Evolutionary conservation across 1,140 invertebrate genomes (phyloP).

Genomic region (Hylaeus anthracinus): DNA sequence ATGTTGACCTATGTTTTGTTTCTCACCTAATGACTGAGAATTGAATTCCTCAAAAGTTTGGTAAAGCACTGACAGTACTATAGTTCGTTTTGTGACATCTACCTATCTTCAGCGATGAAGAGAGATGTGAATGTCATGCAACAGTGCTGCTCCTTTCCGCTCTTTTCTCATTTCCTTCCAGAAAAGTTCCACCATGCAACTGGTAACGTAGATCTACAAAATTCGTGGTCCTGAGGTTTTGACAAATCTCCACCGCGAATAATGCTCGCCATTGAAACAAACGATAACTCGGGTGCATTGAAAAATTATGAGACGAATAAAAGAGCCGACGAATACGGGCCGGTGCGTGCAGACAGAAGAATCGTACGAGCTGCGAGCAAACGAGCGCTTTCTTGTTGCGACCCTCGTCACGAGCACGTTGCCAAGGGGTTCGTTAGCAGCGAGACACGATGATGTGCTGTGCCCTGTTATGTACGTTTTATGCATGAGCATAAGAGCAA

Average conservation of each 20-base stretch:
- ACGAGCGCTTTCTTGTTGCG: constrained; percentile 46
- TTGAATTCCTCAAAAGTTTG: too few species aligned
- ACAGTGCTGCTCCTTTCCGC: too few species aligned
- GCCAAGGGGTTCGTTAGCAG: constrained; percentile 60
- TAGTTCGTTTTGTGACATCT: too few species aligned
- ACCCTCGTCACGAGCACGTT: constrained; percentile 50
- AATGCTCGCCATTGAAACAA: background rate
- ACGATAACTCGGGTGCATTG: background rate
- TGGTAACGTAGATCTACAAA: too few species aligned
- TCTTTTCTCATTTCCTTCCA: too few species aligned
- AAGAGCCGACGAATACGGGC: constrained; percentile 8
- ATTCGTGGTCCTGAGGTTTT: background rate
- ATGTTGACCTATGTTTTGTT: too few species aligned
- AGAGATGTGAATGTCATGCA: too few species aligned
- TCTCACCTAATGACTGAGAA: too few species aligned
- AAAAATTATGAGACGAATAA: constrained; percentile 16
- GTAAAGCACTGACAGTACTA: too few species aligned
- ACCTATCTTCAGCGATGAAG: too few species aligned
- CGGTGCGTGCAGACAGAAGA: constrained; percentile 25
- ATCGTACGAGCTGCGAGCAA: constrained; percentile 48
- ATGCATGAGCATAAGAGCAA: constrained; percentile 34
- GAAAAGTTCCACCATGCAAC: too few species aligned
- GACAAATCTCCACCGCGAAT: background rate
- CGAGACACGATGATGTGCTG: constrained; percentile 16
- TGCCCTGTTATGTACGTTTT: constrained; percentile 38